Evolutionary conservation across 2,888 invertebrate genomes (phyloP).

Genomic region (Plagiodera versicolora): DNA sequence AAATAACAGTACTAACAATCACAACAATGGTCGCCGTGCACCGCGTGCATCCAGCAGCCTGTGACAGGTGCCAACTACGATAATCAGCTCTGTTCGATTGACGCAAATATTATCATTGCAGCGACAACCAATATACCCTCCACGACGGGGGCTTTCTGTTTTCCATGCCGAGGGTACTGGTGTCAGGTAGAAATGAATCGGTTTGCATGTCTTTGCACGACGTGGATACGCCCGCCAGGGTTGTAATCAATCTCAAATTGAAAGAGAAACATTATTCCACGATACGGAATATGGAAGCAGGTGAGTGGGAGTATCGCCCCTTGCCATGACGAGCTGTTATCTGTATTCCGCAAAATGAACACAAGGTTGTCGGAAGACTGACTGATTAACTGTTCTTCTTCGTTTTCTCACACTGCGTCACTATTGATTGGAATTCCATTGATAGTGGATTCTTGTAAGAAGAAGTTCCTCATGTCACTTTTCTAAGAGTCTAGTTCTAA

Average conservation of each 20-base stretch:
- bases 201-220: slow-evolving; percentile 49
- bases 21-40: not conserved
- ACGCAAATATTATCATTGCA: slow-evolving; percentile 7
- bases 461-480: too few species aligned
- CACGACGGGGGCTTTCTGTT: slow-evolving; percentile 46
- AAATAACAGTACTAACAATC: not conserved
- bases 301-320: slow-evolving; percentile 33
- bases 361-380: not conserved
- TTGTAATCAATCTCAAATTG: slow-evolving; percentile 47
- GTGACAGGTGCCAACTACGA: slow-evolving; percentile 7
- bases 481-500: too few species aligned
- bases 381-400: not conserved
- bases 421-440: too few species aligned
- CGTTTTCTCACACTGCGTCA: not conserved
- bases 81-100: not conserved
- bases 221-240: slow-evolving; percentile 39
- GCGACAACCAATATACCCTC: slow-evolving; percentile 17
- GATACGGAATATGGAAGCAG: slow-evolving; percentile 43
- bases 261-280: slow-evolving; percentile 45
- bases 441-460: too few species aligned
- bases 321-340: not conserved
- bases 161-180: slow-evolving; percentile 47
- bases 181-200: slow-evolving; percentile 48
- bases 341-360: not conserved
- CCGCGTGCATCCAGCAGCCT: not conserved